Evolutionary conservation across 2,113 vertebrate genomes (phyloP).

Genomic region (Phyllostomus discolor): DNA sequence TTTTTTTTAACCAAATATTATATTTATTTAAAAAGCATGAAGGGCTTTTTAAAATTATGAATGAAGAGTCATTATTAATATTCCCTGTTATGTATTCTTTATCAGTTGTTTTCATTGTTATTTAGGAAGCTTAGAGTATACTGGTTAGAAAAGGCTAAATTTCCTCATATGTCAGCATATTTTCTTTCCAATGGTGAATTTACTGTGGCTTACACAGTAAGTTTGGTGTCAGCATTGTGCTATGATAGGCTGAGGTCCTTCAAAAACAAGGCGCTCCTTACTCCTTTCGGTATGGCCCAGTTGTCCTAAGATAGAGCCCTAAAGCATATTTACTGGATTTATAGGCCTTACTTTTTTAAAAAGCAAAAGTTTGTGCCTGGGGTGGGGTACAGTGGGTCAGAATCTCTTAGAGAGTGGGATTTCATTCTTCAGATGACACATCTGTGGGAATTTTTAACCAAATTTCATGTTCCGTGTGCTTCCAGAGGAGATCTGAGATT

Average conservation of each 20-base stretch:
- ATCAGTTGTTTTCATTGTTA: conserved; percentile 8
- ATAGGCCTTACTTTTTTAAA: not conserved
- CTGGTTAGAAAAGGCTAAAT: not conserved
- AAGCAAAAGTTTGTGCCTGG: not conserved
- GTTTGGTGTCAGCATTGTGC: not conserved
- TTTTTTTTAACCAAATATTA: not conserved
- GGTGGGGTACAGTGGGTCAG: not conserved
- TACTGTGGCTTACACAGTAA: not conserved
- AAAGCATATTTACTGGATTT: not conserved
- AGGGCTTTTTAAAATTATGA: not conserved
- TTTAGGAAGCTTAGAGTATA: not conserved
- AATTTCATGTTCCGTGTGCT: not conserved
- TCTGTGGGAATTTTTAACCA: not conserved
- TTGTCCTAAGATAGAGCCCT: not conserved
- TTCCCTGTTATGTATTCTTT: not conserved
- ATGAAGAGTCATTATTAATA: not conserved
- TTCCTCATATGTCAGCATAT: not conserved
- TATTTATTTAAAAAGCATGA: not conserved
- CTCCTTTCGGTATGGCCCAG: not conserved
- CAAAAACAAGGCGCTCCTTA: not conserved
- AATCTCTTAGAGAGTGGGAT: not conserved
- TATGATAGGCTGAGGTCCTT: not conserved
- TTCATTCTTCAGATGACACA: not conserved
- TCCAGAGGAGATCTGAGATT: not conserved
- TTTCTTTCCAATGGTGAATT: not conserved